These are phyloP conservation scores for Toxotes chatareus DNA, from an alignment of 2,113 vertebrate genomes.

Conservation along the genomic window DNA sequence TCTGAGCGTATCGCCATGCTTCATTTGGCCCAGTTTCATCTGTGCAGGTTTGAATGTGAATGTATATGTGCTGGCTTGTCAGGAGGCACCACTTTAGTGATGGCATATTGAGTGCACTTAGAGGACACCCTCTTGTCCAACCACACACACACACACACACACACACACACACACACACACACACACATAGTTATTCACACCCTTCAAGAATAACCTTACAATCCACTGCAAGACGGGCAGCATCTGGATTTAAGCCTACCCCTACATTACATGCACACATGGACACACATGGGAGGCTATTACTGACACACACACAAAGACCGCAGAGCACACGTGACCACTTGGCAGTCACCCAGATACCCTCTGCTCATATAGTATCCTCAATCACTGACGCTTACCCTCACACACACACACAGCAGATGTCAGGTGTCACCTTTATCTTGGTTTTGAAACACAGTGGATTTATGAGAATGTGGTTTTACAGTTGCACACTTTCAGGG, in stretches of 20 bases:
- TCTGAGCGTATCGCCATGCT: background rate
- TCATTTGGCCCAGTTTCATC: background rate
- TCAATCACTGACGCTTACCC: constrained; percentile 15
- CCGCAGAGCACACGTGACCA: constrained; percentile 52
- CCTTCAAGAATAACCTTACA: constrained; percentile 91
- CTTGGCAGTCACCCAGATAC: constrained; percentile 57
- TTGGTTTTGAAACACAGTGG: background rate
- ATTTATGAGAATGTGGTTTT: constrained; percentile 42
- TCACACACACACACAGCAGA: constrained; percentile 2
- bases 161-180: constrained; percentile 29
- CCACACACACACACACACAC: background rate
- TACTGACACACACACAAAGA: constrained; percentile 34
- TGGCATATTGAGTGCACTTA: constrained; percentile 10
- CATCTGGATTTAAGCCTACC: constrained; percentile 87
- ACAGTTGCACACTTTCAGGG: constrained; percentile 7
- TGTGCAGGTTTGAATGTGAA: constrained; percentile 1
- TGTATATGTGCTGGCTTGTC: background rate
- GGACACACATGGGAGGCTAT: constrained; percentile 38
- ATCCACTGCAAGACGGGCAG: constrained; percentile 91
- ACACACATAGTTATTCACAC: constrained; percentile 24
- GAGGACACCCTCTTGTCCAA: constrained; percentile 42
- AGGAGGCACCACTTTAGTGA: constrained; percentile 6
- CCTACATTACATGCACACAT: constrained; percentile 38
- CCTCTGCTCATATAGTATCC: constrained; percentile 33
- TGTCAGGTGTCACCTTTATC: constrained; percentile 34